phyloP scores from a whole-genome alignment of 2,113 vertebrate genomes.

The Chascanopsetta lugubris region DNA sequence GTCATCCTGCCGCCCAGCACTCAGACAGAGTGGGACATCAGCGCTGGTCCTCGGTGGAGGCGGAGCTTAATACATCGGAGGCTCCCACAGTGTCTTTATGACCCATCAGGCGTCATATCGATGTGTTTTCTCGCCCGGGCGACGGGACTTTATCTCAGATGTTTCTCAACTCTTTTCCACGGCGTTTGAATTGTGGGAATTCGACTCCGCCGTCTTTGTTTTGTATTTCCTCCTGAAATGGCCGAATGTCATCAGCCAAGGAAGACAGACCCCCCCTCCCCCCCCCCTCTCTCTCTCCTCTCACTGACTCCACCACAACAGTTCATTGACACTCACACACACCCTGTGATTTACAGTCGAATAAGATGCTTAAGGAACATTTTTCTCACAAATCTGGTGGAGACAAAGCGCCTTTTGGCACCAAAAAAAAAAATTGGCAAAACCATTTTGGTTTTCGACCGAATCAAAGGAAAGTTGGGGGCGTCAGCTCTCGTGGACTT shows the following conservation, averaged over 20 bases:
- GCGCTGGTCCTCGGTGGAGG: constrained; percentile 52
- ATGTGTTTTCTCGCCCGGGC: constrained; percentile 34
- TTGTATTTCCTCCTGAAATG: constrained; percentile 53
- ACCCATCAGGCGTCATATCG: constrained; percentile 40
- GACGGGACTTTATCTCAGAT: constrained; percentile 42
- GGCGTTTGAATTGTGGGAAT: constrained; percentile 13
- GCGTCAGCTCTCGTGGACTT: constrained; percentile 27
- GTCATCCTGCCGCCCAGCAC: constrained; percentile 43
- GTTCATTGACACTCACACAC: constrained; percentile 22
- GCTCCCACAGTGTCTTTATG: constrained; percentile 44
- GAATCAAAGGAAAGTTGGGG: constrained; percentile 47
- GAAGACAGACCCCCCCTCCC: not conserved
- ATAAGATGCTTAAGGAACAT: constrained; percentile 27
- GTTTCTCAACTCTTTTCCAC: constrained; percentile 18
- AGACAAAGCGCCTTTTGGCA: constrained; percentile 45
- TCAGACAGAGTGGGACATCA: constrained; percentile 64
- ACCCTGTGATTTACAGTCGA: constrained; percentile 33
- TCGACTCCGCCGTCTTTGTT: constrained; percentile 13
- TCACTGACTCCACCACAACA: constrained; percentile 30
- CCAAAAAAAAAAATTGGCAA: too few species aligned
- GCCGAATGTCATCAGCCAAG: constrained; percentile 56
- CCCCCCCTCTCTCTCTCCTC: constrained; percentile 20
- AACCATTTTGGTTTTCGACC: constrained; percentile 37
- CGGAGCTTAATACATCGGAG: constrained; percentile 36
- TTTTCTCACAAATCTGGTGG: constrained; percentile 30